phyloP scores from a whole-genome alignment of 1,140 invertebrate genomes.

The Wiebesia pumilae region DNA sequence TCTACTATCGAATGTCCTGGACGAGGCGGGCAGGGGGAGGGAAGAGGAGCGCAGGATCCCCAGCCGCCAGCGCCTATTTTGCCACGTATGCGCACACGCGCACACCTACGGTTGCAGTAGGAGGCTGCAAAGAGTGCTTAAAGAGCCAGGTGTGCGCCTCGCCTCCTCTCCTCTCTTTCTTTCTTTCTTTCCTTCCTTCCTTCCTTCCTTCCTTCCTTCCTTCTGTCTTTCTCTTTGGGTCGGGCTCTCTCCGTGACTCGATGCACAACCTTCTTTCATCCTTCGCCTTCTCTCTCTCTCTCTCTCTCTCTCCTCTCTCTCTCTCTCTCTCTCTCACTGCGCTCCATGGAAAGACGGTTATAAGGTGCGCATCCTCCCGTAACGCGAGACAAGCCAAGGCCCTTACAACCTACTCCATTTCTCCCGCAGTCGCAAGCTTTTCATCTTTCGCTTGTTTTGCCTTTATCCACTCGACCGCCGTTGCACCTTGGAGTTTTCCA shows the following conservation, averaged over 20 bases:
- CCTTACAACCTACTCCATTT: not conserved
- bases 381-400: not conserved
- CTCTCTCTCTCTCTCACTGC: not conserved
- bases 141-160: slow-evolving; percentile 47
- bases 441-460: not conserved
- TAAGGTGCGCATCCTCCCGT: not conserved
- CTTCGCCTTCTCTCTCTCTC: no score
- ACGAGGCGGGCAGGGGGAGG: not conserved
- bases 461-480: not conserved
- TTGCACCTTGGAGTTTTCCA: not conserved
- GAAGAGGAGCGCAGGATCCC: not conserved
- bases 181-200: not conserved
- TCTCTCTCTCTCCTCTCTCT: not conserved
- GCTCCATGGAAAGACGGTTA: not conserved
- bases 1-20: not conserved
- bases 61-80: slow-evolving; percentile 10
- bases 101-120: not conserved
- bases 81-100: slow-evolving; percentile 12
- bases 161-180: not conserved
- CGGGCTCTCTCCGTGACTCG: not conserved
- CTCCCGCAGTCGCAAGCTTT: not conserved
- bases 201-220: no score
- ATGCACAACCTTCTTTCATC: slow-evolving; percentile 2
- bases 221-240: not conserved
- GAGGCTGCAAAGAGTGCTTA: slow-evolving; percentile 38